Evolutionary conservation across 2,888 invertebrate species (phyloP).

Genomic region (Thymelicus lineola): DNA sequence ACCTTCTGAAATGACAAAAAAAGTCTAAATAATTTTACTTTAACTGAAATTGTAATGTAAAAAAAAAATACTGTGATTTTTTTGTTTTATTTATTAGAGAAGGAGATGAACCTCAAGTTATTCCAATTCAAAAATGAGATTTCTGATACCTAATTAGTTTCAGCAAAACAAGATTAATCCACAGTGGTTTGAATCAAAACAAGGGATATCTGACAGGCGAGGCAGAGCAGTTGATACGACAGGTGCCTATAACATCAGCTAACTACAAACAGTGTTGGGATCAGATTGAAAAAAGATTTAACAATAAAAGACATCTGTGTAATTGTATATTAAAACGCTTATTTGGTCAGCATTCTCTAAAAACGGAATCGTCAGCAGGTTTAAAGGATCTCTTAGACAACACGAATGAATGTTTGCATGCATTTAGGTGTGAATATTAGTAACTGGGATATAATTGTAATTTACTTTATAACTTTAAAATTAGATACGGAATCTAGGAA

Average conservation of each 20-base stretch:
- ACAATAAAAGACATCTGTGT: constrained; percentile 40
- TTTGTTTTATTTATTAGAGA: too few species aligned
- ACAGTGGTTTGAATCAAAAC: too few species aligned
- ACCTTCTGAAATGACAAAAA: too few species aligned
- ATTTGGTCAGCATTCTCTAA: neutral
- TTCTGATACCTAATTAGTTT: too few species aligned
- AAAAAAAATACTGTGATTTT: too few species aligned
- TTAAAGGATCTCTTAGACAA: constrained; percentile 39
- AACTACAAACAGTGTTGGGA: constrained; percentile 40
- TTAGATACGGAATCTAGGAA: constrained; percentile 38
- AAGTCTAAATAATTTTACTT: too few species aligned
- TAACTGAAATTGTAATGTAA: too few species aligned
- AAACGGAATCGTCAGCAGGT: constrained; percentile 6
- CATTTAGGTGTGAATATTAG: neutral
- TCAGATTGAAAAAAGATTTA: constrained; percentile 30
- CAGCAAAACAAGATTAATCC: too few species aligned
- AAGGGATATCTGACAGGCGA: too few species aligned
- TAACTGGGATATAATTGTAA: constrained; percentile 41
- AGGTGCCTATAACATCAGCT: constrained; percentile 31
- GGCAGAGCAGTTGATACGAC: constrained; percentile 44
- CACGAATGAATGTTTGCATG: constrained; percentile 32
- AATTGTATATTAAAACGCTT: constrained; percentile 32
- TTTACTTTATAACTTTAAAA: constrained; percentile 31
- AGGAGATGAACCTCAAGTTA: too few species aligned
- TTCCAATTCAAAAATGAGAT: too few species aligned